Percentiles rank a stretch among this genome's conserved stretches.
Evolutionary conservation across 2,797 vertebrate species (phyloP).

Genomic region (Sitta carolinensis): DNA sequence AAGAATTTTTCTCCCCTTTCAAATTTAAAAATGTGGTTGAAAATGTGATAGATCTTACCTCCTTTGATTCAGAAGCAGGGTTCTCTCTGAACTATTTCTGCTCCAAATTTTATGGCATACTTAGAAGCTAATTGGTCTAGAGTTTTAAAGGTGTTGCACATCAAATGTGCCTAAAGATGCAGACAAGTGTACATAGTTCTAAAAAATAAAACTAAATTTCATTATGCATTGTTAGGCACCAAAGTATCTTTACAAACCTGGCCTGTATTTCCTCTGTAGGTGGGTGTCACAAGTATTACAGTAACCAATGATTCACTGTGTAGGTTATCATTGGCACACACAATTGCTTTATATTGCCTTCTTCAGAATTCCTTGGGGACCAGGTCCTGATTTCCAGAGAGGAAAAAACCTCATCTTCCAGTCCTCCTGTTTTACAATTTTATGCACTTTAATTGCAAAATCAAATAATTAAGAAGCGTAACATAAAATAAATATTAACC

Average conservation of each 20-base stretch:
- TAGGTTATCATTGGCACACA: neutral
- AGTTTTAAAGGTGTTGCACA: neutral
- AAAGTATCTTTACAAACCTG: neutral
- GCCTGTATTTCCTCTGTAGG: neutral
- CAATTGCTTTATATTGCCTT: neutral
- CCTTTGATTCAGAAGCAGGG: neutral
- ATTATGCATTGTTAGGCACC: neutral
- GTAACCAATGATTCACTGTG: neutral
- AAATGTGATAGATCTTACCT: neutral
- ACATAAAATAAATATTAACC: constrained; percentile 24
- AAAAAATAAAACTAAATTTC: neutral
- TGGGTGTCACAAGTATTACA: neutral
- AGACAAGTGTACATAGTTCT: neutral
- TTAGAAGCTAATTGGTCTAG: neutral
- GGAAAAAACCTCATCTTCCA: neutral
- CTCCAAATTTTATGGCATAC: neutral
- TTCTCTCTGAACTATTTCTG: neutral
- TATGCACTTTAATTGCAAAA: neutral
- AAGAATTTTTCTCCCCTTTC: neutral
- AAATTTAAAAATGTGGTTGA: neutral
- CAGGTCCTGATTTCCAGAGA: neutral
- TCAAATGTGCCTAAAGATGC: neutral
- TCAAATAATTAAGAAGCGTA: neutral
- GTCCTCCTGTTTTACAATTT: neutral
- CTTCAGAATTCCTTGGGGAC: neutral